A percentile compares a stretch with the other conserved stretches of the same genome.
Conservation (phyloP, 2,113 vertebrate species). For the Egretta garzetta region DNA sequence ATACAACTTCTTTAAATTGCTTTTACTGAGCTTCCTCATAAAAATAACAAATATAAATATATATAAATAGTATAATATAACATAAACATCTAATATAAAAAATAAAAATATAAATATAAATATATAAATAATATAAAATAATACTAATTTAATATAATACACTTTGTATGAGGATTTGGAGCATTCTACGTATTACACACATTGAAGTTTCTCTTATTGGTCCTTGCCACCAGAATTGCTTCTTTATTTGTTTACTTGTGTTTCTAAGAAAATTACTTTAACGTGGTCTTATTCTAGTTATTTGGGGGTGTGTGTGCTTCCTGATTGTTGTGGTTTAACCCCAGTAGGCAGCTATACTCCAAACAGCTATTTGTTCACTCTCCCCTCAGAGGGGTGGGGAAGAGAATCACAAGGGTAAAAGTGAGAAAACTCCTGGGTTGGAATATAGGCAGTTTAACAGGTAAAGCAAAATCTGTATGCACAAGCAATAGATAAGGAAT, state of each 20-base stretch:
- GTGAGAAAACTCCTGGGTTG: too few relatives aligned
- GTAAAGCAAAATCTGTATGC: neutral
- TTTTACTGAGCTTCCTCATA: neutral
- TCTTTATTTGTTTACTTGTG: neutral
- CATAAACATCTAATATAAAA: too few relatives aligned
- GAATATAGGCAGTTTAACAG: neutral
- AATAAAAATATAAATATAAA: too few relatives aligned
- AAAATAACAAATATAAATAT: too few relatives aligned
- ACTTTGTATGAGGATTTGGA: neutral
- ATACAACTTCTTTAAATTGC: neutral
- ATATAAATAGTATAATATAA: too few relatives aligned
- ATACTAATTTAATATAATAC: neutral
- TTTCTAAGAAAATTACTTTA: neutral
- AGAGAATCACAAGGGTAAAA: neutral
- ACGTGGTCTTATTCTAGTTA: neutral
- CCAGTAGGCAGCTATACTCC: rapidly evolving
- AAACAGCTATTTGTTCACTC: neutral
- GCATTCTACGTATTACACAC: neutral
- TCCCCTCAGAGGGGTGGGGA: neutral
- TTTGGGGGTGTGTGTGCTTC: neutral
- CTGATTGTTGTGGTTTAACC: neutral
- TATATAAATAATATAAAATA: too few relatives aligned
- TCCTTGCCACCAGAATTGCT: neutral
- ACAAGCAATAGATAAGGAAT: too few relatives aligned
- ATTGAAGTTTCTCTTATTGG: neutral